A percentile compares a stretch with the other conserved stretches of the same genome.
Evolutionary conservation across 1,140 invertebrate species (phyloP).

Genomic region (Epicauta chinensis): DNA sequence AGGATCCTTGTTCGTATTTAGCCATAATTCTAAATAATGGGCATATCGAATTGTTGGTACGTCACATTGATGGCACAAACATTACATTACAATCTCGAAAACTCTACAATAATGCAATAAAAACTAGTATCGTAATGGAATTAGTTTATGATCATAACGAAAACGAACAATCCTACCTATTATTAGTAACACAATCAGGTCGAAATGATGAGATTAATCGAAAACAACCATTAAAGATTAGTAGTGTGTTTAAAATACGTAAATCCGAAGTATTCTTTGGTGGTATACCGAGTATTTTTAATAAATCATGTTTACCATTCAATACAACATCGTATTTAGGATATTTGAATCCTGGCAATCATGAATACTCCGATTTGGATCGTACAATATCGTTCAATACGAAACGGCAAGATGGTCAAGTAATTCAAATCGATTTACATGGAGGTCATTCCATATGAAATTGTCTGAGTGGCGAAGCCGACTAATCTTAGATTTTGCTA

Average conservation of each 20-base stretch:
- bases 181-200: background rate
- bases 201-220: too few relatives aligned
- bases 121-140: slow-evolving; percentile 65
- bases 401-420: slow-evolving; percentile 11
- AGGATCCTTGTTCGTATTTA: slow-evolving; percentile 26
- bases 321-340: slow-evolving; percentile 30
- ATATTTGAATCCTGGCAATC: slow-evolving; percentile 12
- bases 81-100: slow-evolving; percentile 62
- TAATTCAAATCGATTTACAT: too few relatives aligned
- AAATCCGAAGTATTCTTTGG: slow-evolving; percentile 27
- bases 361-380: too few relatives aligned
- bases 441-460: too few relatives aligned
- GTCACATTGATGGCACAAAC: slow-evolving; percentile 46
- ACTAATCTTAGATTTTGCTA: too few relatives aligned
- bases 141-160: slow-evolving; percentile 1
- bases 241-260: slow-evolving; percentile 22
- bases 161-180: background rate
- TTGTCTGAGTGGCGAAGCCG: too few relatives aligned
- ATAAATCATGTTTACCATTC: slow-evolving; percentile 13
- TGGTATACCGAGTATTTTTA: slow-evolving; percentile 27
- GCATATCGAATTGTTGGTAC: slow-evolving; percentile 66
- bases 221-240: background rate
- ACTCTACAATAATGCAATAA: slow-evolving; percentile 75
- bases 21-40: slow-evolving; percentile 66
- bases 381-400: slow-evolving; percentile 15